Conservation (phyloP, 2,888 invertebrate genomes). For the Nysson spinosus region DNA sequence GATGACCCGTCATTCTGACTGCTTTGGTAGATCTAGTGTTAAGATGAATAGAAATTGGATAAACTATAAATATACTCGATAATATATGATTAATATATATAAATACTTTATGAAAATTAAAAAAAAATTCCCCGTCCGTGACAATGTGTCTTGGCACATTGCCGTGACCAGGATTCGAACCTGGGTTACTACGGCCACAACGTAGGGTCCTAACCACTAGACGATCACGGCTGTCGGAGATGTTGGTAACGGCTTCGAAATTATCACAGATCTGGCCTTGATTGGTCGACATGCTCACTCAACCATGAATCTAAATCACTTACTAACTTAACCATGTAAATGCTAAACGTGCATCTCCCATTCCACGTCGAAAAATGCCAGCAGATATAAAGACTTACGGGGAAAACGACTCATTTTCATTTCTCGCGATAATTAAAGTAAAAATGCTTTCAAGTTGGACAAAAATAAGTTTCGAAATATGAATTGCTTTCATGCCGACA, state of each 20-base stretch:
- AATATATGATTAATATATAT: not conserved
- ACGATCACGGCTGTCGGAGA: constrained; percentile 70
- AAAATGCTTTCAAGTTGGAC: too few species aligned
- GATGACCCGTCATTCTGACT: too few species aligned
- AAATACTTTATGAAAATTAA: constrained; percentile 13
- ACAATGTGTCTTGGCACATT: constrained; percentile 68
- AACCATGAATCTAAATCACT: constrained; percentile 8
- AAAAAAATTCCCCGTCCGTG: constrained; percentile 58
- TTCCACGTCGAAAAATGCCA: too few species aligned
- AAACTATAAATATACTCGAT: too few species aligned
- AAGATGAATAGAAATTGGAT: not conserved
- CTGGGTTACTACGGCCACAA: constrained; percentile 78
- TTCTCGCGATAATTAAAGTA: too few species aligned
- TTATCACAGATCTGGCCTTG: not conserved
- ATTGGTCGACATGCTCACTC: constrained; percentile 32
- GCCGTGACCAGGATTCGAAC: constrained; percentile 78
- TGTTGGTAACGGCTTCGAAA: constrained; percentile 15
- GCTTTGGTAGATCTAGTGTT: too few species aligned
- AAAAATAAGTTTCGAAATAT: too few species aligned
- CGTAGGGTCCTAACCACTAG: constrained; percentile 77
- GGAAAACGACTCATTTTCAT: too few species aligned
- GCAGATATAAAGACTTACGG: too few species aligned
- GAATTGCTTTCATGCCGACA: too few species aligned
- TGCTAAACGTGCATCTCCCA: too few species aligned
- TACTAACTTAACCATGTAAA: not conserved